Percentiles rank a stretch among this genome's conserved stretches.
phyloP scores from a whole-genome alignment of 1,140 invertebrate genomes.

The Lutraria rhynchaena region DNA sequence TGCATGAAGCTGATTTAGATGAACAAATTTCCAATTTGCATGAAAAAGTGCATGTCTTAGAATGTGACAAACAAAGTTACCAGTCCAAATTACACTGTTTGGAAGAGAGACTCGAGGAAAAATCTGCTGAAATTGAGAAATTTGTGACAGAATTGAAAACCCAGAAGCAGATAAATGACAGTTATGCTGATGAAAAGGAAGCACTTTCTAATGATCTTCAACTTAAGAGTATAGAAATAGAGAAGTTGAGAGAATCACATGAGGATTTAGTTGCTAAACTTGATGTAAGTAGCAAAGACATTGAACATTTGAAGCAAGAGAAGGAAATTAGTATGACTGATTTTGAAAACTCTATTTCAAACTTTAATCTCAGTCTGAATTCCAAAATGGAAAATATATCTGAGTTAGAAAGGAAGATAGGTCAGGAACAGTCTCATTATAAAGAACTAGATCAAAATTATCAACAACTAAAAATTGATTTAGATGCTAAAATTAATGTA shows the following conservation, averaged over 20 bases:
- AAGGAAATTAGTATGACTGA: not conserved
- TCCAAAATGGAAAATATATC: not conserved
- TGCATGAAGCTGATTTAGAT: slow-evolving; percentile 27
- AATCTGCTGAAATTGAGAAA: not conserved
- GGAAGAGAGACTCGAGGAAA: not conserved
- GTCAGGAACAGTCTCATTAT: not conserved
- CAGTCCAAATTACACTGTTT: not conserved
- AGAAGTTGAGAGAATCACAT: too few species aligned
- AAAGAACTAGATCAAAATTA: not conserved
- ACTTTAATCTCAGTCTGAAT: slow-evolving; percentile 1
- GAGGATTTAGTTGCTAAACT: too few species aligned
- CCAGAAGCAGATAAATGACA: too few species aligned
- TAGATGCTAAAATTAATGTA: not conserved
- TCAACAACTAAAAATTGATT: not conserved
- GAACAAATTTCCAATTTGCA: not conserved
- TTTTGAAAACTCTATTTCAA: not conserved
- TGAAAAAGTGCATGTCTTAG: slow-evolving; percentile 22
- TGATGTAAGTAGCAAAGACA: too few species aligned
- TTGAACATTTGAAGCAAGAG: not conserved
- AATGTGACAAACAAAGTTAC: not conserved
- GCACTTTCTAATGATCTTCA: too few species aligned
- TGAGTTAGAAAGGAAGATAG: not conserved
- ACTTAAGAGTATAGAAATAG: too few species aligned
- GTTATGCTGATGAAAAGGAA: too few species aligned
- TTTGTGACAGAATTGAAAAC: not conserved